These are phyloP conservation scores for Zaprionus vittiger DNA, from an alignment of 1,140 invertebrate genomes.

Conservation along the genomic window DNA sequence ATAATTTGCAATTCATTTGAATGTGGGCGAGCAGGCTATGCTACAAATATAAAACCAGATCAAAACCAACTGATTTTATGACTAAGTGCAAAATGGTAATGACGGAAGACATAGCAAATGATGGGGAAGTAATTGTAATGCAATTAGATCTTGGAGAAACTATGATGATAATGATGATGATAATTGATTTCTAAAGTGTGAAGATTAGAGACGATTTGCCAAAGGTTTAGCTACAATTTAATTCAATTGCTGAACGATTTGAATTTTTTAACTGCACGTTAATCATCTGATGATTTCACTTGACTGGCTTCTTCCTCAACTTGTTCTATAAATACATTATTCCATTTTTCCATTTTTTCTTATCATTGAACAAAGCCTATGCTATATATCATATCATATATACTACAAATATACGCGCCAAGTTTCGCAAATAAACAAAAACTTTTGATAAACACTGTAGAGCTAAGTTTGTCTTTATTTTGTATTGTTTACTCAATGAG, in stretches of 20 bases:
- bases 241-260: not conserved
- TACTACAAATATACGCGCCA: not conserved
- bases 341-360: not conserved
- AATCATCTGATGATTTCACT: not conserved
- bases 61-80: slow-evolving; percentile 30
- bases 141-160: slow-evolving; percentile 14
- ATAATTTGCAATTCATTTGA: slow-evolving; percentile 38
- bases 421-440: not conserved
- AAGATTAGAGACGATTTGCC: not conserved
- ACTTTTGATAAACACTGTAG: slow-evolving; percentile 6
- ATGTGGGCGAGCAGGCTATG: slow-evolving; percentile 30
- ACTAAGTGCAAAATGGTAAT: slow-evolving; percentile 33
- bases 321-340: not conserved
- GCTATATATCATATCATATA: not conserved
- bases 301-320: not conserved
- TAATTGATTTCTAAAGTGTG: slow-evolving; percentile 16
- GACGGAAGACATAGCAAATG: slow-evolving; percentile 26
- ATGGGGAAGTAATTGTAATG: slow-evolving; percentile 22
- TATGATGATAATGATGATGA: not conserved
- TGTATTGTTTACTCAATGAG: slow-evolving; percentile 5
- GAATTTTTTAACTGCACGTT: not conserved
- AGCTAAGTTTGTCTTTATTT: slow-evolving; percentile 5
- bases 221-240: not conserved
- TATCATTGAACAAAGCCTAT: not conserved
- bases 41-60: slow-evolving; percentile 46